A percentile compares a stretch with the other conserved stretches of the same genome.
phyloP scores from a whole-genome alignment of 1,140 invertebrate genomes.

The Aphidius ervi region DNA sequence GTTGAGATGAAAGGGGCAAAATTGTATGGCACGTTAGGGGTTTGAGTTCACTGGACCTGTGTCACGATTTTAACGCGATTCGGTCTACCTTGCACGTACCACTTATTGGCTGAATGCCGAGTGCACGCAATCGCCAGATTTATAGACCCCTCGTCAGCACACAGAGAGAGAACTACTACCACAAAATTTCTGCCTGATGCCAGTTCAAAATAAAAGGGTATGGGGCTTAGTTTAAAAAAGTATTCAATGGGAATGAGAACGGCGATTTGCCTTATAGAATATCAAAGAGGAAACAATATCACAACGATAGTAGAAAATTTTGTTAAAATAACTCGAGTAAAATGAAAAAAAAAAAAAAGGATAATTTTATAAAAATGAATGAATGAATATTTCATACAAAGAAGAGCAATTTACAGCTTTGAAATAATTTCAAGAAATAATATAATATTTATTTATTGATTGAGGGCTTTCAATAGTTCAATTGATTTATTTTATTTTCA shows the following conservation, averaged over 20 bases:
- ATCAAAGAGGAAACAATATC: conserved; percentile 30
- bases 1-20: background rate
- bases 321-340: conserved; percentile 19
- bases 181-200: background rate
- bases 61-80: conserved; percentile 23
- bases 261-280: conserved; percentile 29
- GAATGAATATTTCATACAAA: background rate
- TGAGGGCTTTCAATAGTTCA: background rate
- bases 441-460: conserved; percentile 5
- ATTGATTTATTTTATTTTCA: background rate
- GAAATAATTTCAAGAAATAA: background rate
- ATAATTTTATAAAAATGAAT: background rate
- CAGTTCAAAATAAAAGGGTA: background rate
- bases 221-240: background rate
- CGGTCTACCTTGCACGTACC: conserved; percentile 35
- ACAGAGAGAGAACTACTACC: background rate
- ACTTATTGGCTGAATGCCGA: conserved; percentile 37
- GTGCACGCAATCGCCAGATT: conserved; percentile 34
- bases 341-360: background rate
- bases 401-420: too few relatives aligned
- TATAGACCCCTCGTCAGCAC: conserved; percentile 25
- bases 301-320: conserved; percentile 24
- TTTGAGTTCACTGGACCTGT: conserved; percentile 4
- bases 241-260: conserved; percentile 12
- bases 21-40: background rate